Evolutionary conservation across 2,888 invertebrate species (phyloP).

Genomic region (Dasypogon diadema): DNA sequence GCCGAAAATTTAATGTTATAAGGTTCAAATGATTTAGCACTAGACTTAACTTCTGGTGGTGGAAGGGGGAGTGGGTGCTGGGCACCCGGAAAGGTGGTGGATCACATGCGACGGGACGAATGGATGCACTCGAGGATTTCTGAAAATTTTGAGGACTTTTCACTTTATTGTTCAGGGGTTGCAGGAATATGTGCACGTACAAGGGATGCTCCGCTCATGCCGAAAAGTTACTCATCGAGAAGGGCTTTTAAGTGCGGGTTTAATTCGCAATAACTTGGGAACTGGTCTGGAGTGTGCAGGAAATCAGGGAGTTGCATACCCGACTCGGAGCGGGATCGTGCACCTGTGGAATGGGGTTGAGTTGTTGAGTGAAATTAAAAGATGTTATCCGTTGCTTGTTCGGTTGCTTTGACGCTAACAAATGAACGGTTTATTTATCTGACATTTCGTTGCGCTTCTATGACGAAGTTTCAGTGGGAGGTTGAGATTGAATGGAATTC

Average conservation of each 20-base stretch:
- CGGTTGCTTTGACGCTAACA: too few species aligned
- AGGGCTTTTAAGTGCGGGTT: neutral
- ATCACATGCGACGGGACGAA: neutral
- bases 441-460: neutral
- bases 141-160: conserved; percentile 21
- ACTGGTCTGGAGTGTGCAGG: too few species aligned
- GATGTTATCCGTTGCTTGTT: neutral
- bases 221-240: conserved; percentile 13
- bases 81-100: neutral
- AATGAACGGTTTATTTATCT: neutral
- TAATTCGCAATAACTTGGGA: conserved; percentile 12
- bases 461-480: too few species aligned
- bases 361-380: too few species aligned
- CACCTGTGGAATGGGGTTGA: too few species aligned
- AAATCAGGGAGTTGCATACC: too few species aligned
- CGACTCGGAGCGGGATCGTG: too few species aligned
- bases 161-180: conserved; percentile 4
- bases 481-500: too few species aligned
- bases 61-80: too few species aligned
- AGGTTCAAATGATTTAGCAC: conserved; percentile 24
- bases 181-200: neutral
- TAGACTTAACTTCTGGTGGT: conserved; percentile 2
- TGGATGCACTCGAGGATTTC: conserved; percentile 8
- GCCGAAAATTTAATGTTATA: neutral
- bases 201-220: neutral